Evolutionary conservation across 2,888 invertebrate species (phyloP), one percentile per base, ranked within the genome.

Genomic region (Liodrosophila aerea): DNA sequence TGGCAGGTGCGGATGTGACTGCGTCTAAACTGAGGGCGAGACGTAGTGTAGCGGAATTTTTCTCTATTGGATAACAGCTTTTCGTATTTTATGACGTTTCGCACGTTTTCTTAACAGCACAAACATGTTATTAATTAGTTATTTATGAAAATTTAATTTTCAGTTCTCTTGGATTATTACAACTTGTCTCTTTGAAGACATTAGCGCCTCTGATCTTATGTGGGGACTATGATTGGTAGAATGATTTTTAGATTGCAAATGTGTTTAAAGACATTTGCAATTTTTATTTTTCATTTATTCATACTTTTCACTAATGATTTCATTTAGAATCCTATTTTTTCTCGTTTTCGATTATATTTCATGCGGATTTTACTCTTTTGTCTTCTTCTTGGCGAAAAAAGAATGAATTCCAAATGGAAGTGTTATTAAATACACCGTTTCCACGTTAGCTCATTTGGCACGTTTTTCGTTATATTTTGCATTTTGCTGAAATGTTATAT

Each of bases 21-120:
- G 22, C 44, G 45, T 47, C 36, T 16, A 37, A 13, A 8, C 27
- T 33, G 27, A 52, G 51, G 36, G 47, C 16, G 31, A 51, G 60
- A 51, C 29, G 52, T 59, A 58, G 59, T 70, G 73, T 81, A 73
- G 78, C 59, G 78, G 68, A 78, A 81, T 81, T 81, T 81, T 76
- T 81, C 81, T 78, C 78, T 81, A 81, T 81, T 81, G 81, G 76
- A 81, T 81, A 81, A 71, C 60, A 69, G 65, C 60, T 67, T 76
- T 76, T 68, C 56, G 56, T 56, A 64, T 62, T 80, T 64, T 69
- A 58, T 60, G 41, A 12, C 44, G 43, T 60, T 71, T 57, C 44
- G 31, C 60, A 57, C 60, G 56, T 60, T 69, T 69, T 16, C 51
- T 47, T 12, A 60, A 9, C 37, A 9, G 33, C 18, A 64, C 33